These are phyloP conservation scores for Drosophila mauritiana DNA, from an alignment of 1,140 invertebrate species.

Conservation along the genomic window DNA sequence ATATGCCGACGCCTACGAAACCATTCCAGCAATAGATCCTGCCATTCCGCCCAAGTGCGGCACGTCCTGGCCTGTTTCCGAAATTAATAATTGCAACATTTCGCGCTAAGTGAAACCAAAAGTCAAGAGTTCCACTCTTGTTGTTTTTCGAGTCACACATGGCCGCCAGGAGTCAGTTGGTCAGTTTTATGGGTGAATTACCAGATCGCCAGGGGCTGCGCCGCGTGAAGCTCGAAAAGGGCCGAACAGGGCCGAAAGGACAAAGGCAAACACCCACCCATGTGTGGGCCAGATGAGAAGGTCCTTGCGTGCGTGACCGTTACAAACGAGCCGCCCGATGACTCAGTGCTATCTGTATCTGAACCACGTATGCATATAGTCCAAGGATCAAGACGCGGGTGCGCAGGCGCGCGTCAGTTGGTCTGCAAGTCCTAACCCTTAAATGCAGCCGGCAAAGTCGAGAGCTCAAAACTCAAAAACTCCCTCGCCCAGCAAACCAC, in stretches of 20 bases:
- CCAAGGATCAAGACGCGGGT: constrained; percentile 19
- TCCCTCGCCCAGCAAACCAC: constrained; percentile 45
- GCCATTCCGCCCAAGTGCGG: not conserved
- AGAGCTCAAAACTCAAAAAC: constrained; percentile 1
- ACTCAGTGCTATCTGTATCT: constrained; percentile 64
- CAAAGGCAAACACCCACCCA: constrained; percentile 41
- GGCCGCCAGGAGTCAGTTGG: constrained; percentile 66
- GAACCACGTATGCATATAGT: constrained; percentile 10
- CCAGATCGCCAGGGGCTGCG: constrained; percentile 42
- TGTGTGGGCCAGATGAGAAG: constrained; percentile 60
- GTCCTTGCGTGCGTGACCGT: constrained; percentile 77
- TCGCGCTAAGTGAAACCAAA: constrained; percentile 59
- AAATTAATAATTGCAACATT: constrained; percentile 79
- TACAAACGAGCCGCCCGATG: constrained; percentile 50
- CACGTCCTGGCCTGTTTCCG: constrained; percentile 54
- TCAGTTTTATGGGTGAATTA: constrained; percentile 49
- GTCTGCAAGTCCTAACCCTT: constrained; percentile 74
- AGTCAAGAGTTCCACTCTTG: constrained; percentile 6
- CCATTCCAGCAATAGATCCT: constrained; percentile 3
- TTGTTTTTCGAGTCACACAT: constrained; percentile 43
- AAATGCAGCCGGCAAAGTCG: constrained; percentile 54
- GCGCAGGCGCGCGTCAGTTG: constrained; percentile 69
- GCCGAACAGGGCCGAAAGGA: constrained; percentile 14
- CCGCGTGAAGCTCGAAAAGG: constrained; percentile 9
- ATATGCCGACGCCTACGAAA: constrained; percentile 30